Evolutionary conservation across 2,888 invertebrate species (phyloP).

Genomic region (Synanthedon tipuliformis): DNA sequence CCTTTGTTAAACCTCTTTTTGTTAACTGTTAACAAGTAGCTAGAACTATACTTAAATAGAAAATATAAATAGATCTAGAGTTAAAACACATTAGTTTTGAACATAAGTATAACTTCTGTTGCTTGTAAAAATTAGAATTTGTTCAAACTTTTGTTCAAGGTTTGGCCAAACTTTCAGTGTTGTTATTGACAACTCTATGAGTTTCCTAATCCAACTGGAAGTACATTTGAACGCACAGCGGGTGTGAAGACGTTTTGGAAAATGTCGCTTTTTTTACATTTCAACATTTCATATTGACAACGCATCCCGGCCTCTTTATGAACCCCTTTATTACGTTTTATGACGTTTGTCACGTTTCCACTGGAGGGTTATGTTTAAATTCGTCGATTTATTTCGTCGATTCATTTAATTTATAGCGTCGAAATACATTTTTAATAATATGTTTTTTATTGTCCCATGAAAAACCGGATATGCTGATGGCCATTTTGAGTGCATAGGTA

Average conservation of each 20-base stretch:
- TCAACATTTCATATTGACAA: conserved; percentile 41
- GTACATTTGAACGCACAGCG: conserved; percentile 25
- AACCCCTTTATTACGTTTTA: conserved; percentile 53
- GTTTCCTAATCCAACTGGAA: conserved; percentile 10
- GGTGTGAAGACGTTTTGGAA: conserved; percentile 24
- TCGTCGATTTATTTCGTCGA: conserved; percentile 50
- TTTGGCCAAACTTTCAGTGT: too few relatives aligned
- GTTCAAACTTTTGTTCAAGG: too few relatives aligned
- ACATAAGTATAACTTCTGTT: too few relatives aligned
- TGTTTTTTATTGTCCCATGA: background rate
- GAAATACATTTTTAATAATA: conserved; percentile 5
- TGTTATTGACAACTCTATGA: conserved; percentile 6
- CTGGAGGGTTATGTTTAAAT: conserved; percentile 46
- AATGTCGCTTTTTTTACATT: conserved; percentile 27
- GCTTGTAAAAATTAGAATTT: too few relatives aligned
- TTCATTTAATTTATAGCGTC: conserved; percentile 45
- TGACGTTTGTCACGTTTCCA: conserved; percentile 45
- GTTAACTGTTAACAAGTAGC: too few relatives aligned
- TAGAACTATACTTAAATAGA: too few relatives aligned
- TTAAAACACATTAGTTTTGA: too few relatives aligned
- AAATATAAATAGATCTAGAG: too few relatives aligned
- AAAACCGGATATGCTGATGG: too few relatives aligned
- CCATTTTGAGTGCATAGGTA: too few relatives aligned
- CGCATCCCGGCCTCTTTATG: conserved; percentile 38
- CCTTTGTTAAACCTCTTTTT: too few relatives aligned